phyloP scores from a whole-genome alignment of 2,888 invertebrate genomes.

The Noctua janthina region DNA sequence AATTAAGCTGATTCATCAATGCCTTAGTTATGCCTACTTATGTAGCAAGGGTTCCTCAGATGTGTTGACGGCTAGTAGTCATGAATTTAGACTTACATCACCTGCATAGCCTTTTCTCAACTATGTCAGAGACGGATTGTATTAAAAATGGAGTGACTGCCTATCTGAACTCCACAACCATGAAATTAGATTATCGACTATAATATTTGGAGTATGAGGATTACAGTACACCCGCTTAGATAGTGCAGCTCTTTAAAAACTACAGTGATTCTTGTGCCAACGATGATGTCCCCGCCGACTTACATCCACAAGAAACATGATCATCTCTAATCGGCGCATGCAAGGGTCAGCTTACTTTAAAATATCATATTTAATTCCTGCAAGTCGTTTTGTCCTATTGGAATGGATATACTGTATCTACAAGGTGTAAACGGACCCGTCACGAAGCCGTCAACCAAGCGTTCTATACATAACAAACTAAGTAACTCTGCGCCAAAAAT shows the following conservation, averaged over 20 bases:
- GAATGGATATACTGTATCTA: not conserved
- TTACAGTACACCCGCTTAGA: too few species aligned
- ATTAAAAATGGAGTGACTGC: too few species aligned
- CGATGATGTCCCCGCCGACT: not conserved
- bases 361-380: not conserved
- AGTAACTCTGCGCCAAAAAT: too few species aligned
- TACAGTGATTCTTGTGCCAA: not conserved
- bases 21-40: not conserved
- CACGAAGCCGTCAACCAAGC: too few species aligned
- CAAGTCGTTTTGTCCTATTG: not conserved
- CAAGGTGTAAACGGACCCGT: too few species aligned
- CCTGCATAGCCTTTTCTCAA: too few species aligned
- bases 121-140: too few species aligned
- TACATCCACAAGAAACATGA: not conserved
- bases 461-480: too few species aligned
- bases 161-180: too few species aligned
- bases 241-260: not conserved
- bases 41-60: not conserved
- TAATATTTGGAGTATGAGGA: not conserved
- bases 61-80: not conserved
- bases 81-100: not conserved
- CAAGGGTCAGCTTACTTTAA: not conserved
- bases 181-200: not conserved
- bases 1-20: conserved; percentile 1
- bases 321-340: not conserved